phyloP scores from a whole-genome alignment of 1,140 invertebrate genomes.

The Apis cerana region DNA sequence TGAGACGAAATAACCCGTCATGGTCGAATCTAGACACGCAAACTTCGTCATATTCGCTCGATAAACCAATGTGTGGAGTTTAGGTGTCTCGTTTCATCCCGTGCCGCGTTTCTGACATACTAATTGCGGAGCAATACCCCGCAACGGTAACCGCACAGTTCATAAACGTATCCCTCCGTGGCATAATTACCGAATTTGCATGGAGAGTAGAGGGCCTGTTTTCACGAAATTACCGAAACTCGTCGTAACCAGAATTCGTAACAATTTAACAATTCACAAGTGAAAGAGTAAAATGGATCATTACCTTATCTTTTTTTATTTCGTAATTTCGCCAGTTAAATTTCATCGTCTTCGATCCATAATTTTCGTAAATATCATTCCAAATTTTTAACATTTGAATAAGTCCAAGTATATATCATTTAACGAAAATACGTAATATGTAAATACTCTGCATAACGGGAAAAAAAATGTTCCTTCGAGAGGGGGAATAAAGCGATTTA shows the following conservation, averaged over 20 bases:
- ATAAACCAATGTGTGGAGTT: not conserved
- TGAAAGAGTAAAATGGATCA: no score
- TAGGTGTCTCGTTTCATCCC: not conserved
- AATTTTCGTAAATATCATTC: no score
- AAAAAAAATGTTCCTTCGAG: not conserved
- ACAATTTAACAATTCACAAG: no score
- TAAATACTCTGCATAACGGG: not conserved
- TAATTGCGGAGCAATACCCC: slow-evolving; percentile 4
- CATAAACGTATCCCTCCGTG: not conserved
- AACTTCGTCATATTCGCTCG: not conserved
- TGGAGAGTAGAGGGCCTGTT: not conserved
- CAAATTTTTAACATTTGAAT: no score
- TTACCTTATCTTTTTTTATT: no score
- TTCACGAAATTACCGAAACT: slow-evolving; percentile 17
- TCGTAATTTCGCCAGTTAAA: no score
- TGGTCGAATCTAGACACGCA: not conserved
- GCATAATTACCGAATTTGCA: slow-evolving; percentile 14
- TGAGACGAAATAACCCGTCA: not conserved
- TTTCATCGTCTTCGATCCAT: no score
- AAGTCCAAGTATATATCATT: no score
- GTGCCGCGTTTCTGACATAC: not conserved
- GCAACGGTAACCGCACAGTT: not conserved
- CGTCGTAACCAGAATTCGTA: not conserved
- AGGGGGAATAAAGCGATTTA: not conserved
- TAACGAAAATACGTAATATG: no score